A percentile compares a stretch with the other conserved stretches of the same genome.
phyloP scores from a whole-genome alignment of 1,140 invertebrate species.

The Pygmarrhopalites habei region DNA sequence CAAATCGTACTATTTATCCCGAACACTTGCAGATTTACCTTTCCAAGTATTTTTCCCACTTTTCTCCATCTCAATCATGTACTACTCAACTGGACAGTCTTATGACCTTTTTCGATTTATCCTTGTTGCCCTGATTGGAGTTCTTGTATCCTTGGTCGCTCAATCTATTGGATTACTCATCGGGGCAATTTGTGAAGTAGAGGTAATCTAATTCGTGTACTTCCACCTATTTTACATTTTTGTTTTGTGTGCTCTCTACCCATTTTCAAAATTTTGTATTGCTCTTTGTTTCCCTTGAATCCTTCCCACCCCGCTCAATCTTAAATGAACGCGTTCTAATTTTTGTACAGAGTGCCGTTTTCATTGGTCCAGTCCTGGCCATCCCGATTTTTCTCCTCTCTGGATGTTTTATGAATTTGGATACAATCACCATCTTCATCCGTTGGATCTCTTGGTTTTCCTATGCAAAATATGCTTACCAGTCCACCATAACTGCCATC shows the following conservation, averaged over 20 bases:
- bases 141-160: conserved; percentile 79
- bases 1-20: no score
- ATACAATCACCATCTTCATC: conserved; percentile 82
- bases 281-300: no score
- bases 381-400: conserved; percentile 85
- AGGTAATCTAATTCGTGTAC: no score
- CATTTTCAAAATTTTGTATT: no score
- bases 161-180: conserved; percentile 87
- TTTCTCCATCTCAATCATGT: conserved; percentile 84
- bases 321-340: no score
- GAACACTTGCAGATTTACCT: no score
- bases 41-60: conserved; percentile 76
- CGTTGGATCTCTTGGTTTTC: conserved; percentile 82
- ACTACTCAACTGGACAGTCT: conserved; percentile 91
- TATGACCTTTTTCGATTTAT: conserved; percentile 73
- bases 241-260: no score
- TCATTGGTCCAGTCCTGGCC: conserved; percentile 78
- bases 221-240: no score
- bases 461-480: conserved; percentile 85
- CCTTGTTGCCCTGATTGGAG: conserved; percentile 79
- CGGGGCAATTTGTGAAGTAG: conserved; percentile 77
- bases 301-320: no score
- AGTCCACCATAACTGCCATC: conserved; percentile 78
- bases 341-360: conserved; percentile 81
- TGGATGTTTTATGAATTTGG: conserved; percentile 89